Evolutionary conservation across 2,797 vertebrate genomes (phyloP), one percentile per base, ranked within the genome.

Genomic region (Eulemur coronatus): DNA sequence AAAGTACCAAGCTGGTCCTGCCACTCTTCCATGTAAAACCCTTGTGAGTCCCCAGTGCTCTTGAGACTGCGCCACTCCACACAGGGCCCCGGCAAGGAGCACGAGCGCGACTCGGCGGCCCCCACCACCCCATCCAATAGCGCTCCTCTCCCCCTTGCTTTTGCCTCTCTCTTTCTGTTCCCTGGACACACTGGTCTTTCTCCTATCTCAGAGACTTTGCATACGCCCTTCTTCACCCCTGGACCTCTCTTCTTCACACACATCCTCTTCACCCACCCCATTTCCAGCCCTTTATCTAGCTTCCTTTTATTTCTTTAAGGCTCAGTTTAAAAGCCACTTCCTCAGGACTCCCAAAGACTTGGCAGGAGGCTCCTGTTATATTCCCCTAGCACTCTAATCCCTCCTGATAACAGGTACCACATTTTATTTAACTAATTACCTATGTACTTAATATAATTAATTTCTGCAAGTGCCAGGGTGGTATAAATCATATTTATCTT

Each of bases 371-470:
- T n/a, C 35, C 12, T 30, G 22, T 63, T 75, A n/a, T 12, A 73
- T 20, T 57, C 17, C 24, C 14, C 15, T 12, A 94, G 35, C 10
- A 57, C 5, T 12, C 52, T 67, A 88, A 80, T 72, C 52, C 57
- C 20, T 61, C 38, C 13, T 85, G 30, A 72, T 73, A 43, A 46
- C 28, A 65, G 59, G 22, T 5, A 38, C 43, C 38, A 35, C 26
- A 76, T 65, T 91, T 18, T 63, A 88, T 78, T 69, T 92, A 86
- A 81, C 41, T 87, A 70, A 26, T 61, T 28, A 69, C n/a, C 89
- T 89, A 41, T 22, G 2, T 33, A 48, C 24, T 48, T 81, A 89
- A 89, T 94, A 80, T 88, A 76, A 91, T 65, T 91, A 55, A 70
- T 41, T 94, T 93, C 65, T 91, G 12, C 15, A 89, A 79, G 33